Base-by-base conservation (phyloP, 2,113 vertebrate species). In the Todiramphus chloris region DNA sequence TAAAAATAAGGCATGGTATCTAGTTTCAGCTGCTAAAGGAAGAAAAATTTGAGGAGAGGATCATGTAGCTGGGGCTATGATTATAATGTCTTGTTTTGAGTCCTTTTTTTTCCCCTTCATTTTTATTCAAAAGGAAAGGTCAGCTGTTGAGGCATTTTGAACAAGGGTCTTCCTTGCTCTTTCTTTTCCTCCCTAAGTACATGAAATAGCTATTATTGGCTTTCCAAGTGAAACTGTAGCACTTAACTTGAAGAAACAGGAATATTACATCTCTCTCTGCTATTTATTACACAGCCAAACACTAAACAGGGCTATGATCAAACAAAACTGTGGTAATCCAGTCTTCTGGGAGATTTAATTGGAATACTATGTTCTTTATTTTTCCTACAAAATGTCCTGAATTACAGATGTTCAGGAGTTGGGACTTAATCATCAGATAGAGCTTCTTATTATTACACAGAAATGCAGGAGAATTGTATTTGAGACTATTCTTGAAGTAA, bases 401-500 rank as follows among this genome's bases (percentile, higher is more conserved):
- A 94, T 91, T 94, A 93, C 69, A 91, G 33, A 81, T 3, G 1
- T 88, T 96, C 62, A 85, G 93, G 89, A 94, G 67, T 44, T 90
- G 84, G 82, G 41, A 35, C 51, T 93, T 87, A 94, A 96, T 92
- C 41, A 3, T 25, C 79, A 96, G 83, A 90, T 72, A 91, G 77
- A 77, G 13, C 59, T 94, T 94, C 48, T 95, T 94, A 85, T 89
- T 94, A 93, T 94, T 96, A 93, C 82, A 80, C 9, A 69, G 80
- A 95, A 92, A 94, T 43, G 23, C 55, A 76, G 89, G 66, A 73
- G 90, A 97, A 96, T 89, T 90, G 84, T 92, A 80, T 96, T 87
- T 94, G 87, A 97, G 84, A 90, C 84, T 86, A 87, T 94, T 87
- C 96, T 95, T 94, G 85, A 97, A 97, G 96, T 93, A 96, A 96